phyloP scores from a whole-genome alignment of 2,888 invertebrate species.

The Podotricha telesiphe region DNA sequence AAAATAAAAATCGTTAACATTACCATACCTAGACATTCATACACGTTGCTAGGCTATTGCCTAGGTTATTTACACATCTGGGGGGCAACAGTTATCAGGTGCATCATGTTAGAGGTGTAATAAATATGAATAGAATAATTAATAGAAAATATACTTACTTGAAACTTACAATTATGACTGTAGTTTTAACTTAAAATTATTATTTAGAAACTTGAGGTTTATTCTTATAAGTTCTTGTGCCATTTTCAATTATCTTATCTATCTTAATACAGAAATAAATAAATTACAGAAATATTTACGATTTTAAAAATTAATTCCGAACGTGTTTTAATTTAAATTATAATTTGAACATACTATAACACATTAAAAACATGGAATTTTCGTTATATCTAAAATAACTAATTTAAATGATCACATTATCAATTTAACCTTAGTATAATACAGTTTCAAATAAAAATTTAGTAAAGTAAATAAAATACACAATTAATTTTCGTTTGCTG shows the following conservation, averaged over 20 bases:
- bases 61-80: no score
- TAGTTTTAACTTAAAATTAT: neutral
- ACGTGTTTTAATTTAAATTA: neutral
- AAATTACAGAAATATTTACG: neutral
- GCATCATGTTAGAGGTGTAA: no score
- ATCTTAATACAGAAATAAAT: no score
- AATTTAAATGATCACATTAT: constrained; percentile 3
- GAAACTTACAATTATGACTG: neutral
- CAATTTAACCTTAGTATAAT: constrained; percentile 5
- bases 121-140: no score
- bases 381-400: neutral
- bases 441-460: neutral
- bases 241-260: neutral
- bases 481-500: constrained; percentile 11
- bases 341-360: neutral
- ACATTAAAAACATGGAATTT: neutral
- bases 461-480: constrained; percentile 10
- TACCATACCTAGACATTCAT: no score
- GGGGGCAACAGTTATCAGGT: no score
- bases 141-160: no score
- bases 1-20: no score
- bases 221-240: neutral
- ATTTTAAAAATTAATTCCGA: neutral
- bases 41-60: no score
- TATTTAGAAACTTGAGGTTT: neutral